Evolutionary conservation across 2,888 invertebrate species (phyloP).

Genomic region (Microplitis manilae): DNA sequence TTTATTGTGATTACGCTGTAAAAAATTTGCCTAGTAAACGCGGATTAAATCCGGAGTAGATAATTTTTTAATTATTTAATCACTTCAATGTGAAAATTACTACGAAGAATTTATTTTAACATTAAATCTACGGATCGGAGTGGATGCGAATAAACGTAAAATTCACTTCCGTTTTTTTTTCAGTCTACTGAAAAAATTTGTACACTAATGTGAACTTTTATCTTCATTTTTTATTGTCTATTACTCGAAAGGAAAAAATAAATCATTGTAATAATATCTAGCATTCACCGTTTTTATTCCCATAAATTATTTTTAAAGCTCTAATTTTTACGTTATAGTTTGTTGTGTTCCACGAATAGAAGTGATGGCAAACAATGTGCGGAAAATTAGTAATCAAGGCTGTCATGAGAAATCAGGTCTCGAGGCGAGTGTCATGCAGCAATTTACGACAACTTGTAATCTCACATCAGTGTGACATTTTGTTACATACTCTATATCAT

Average conservation of each 20-base stretch:
- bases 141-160: no score
- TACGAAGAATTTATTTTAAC: no score
- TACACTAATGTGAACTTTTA: no score
- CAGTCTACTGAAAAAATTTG: no score
- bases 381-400: constrained; percentile 28
- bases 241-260: background rate
- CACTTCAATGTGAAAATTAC: no score
- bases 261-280: background rate
- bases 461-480: background rate
- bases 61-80: no score
- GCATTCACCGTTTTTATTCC: background rate
- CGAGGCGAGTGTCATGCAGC: constrained; percentile 16
- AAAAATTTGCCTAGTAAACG: no score
- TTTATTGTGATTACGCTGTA: no score
- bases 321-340: no score
- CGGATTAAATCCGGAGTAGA: no score
- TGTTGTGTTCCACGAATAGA: background rate
- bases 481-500: background rate
- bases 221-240: background rate
- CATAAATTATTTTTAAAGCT: background rate
- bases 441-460: background rate
- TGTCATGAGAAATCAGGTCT: constrained; percentile 23
- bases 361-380: constrained; percentile 8
- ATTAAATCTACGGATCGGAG: no score
- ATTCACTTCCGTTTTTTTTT: no score